Base-by-base conservation (phyloP, 2,888 invertebrate species). In the Ormyrus rosae region DNA sequence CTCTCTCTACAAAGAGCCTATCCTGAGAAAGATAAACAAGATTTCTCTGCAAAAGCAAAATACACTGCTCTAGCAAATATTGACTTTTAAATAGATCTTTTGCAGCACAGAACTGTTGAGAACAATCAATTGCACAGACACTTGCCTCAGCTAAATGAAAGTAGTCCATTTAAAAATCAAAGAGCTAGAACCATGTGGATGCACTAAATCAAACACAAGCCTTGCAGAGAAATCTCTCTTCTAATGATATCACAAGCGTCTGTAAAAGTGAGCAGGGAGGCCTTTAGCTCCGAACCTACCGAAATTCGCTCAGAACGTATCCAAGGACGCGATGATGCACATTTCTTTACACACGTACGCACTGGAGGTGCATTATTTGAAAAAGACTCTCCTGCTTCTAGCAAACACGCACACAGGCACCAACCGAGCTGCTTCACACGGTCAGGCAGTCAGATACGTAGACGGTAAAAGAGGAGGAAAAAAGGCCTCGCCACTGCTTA, bases 401-500 rank as follows among this genome's bases (percentile, higher is more conserved):
- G 50, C 53, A 68, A n/a, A 63, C 64, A 61, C 75, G 50, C 48
- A 13, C 67, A 53, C 19, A 67, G 34, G 34, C 13, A 46, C 13
- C 6, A 45, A 45, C n/a, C 13, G 46, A 45, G 63, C 8, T 45
- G 34, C 34, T 34, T 46, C 2, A 53, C 6, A 67, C 13, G 10
- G 8, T 34, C 34, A 34, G 34, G 34, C 34, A 34, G 34, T 34
- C 34, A 34, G n/a, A n/a, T 34, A 67, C 5, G 60, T 48, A 61
- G 11, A 71, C 8, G 61, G 60, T 50, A 64, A 72, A 67, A 61
- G 61, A 56, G 55, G 61, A 72, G 53, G 65, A 72, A 78, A 61
- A 67, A 68, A 72, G 72, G 72, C 73, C 73, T 72, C 73, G 19
- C 50, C 58, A 34, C 46, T 78, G 61, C 64, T 65, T 56, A 34